A percentile compares a stretch with the other conserved stretches of the same genome.
These are phyloP conservation scores for Artibeus jamaicensis DNA, from an alignment of 2,797 vertebrate species.

Conservation along the genomic window DNA sequence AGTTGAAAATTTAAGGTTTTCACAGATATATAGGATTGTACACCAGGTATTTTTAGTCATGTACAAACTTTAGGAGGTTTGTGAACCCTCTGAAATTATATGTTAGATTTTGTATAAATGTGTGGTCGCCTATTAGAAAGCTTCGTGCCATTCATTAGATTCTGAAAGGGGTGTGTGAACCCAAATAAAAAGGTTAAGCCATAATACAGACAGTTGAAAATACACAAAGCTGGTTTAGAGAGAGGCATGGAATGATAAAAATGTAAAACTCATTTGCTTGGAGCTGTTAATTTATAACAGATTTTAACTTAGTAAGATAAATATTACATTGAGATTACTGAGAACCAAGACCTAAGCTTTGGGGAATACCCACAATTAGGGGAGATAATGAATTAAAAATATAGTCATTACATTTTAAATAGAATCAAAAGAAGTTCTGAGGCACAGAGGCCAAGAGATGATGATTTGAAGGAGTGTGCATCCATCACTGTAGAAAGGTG, in stretches of 20 bases:
- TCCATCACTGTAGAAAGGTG: background rate
- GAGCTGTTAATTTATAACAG: background rate
- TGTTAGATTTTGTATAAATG: background rate
- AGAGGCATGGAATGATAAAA: background rate
- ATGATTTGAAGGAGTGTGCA: background rate
- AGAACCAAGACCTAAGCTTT: constrained; percentile 12
- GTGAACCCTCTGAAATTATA: background rate
- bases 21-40: background rate
- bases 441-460: background rate
- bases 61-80: background rate
- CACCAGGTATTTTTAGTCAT: background rate
- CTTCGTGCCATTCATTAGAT: background rate
- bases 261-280: constrained; percentile 16
- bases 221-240: background rate
- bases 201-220: background rate
- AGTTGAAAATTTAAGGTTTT: constrained; percentile 27
- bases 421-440: constrained; percentile 29
- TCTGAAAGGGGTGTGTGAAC: background rate
- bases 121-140: background rate
- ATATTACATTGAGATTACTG: background rate
- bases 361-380: background rate
- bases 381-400: background rate
- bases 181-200: background rate
- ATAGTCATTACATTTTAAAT: background rate
- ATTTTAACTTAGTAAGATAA: background rate